Evolutionary conservation across 2,797 vertebrate species (phyloP), one percentile per base, ranked within the genome.

Genomic region (Myotis myotis): DNA sequence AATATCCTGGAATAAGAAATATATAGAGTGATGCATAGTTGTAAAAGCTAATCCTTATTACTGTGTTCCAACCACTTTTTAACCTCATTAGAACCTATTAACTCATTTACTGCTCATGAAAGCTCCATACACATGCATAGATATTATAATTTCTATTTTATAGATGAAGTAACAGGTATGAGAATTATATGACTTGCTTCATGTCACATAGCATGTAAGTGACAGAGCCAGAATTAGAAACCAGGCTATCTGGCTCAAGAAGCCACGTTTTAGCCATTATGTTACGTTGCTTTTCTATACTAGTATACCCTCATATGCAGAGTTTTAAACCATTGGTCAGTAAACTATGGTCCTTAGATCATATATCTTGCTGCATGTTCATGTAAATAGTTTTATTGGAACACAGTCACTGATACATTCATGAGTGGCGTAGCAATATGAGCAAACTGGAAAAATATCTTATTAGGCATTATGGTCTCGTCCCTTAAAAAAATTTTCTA

Each of bases 91-190:
- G 41, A 60, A 36, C 38, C 41, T 87, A 15, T 92, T 60, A 55
- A 96, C 53, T 86, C 13, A 94, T 93, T 88, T 87, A 76, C 3
- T 82, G 30, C 30, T 87, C 25, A 84, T 23, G 75, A 84, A 74
- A 87, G 10, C n/a, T 94, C 49, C 55, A 55, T 66, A 70, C 11
- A 68, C 10, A n/a, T 79, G 51, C 47, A 62, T 75, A 49, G 2
- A 5, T 78, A 66, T 87, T 70, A 78, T 74, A 79, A 82, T 66
- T 30, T 88, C 28, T 88, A 36, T 64, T 94, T 94, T 94, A 25
- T 25, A 94, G 51, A 83, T 88, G 49, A 90, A n/a, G 33, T 78
- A 92, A 71, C 3, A 94, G 66, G 55, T 13, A 28, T 12, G 38
- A 25, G 16, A 82, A 12, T 55, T 47, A 86, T 41, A 82, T 81